Conservation (phyloP, 1,140 invertebrate species). For the Subanguina moxae region DNA sequence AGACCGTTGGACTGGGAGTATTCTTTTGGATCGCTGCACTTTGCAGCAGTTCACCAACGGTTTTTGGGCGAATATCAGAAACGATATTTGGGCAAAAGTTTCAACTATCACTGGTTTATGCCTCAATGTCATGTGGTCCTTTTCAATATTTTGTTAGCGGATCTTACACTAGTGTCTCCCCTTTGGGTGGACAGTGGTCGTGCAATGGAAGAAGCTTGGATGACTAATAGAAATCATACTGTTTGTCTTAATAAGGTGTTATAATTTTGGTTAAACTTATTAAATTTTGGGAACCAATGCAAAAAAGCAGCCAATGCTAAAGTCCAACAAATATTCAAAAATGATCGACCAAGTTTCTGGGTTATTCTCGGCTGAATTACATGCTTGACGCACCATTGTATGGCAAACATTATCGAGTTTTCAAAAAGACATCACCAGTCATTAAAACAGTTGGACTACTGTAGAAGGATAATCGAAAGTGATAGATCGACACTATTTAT, state of each 20-base stretch:
- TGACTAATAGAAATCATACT: not conserved
- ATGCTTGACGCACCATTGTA: too few relatives aligned
- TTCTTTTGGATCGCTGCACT: constrained; percentile 1
- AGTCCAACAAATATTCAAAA: too few relatives aligned
- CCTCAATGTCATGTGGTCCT: not conserved
- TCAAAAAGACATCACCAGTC: too few relatives aligned
- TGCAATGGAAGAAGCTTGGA: not conserved
- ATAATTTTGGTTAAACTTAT: too few relatives aligned
- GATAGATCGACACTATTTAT: too few relatives aligned
- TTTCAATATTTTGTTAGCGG: not conserved
- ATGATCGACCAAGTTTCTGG: too few relatives aligned
- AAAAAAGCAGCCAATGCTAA: too few relatives aligned
- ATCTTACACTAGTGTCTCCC: not conserved
- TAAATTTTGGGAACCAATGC: too few relatives aligned
- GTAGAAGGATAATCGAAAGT: too few relatives aligned
- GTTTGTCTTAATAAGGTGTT: not conserved
- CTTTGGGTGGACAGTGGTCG: not conserved
- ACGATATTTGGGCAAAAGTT: not conserved
- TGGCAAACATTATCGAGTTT: too few relatives aligned
- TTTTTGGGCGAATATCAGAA: not conserved
- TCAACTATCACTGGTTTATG: not conserved
- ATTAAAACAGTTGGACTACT: too few relatives aligned
- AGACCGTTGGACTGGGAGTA: not conserved
- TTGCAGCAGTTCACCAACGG: not conserved
- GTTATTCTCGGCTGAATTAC: too few relatives aligned